phyloP scores from a whole-genome alignment of 2,888 invertebrate species.

The Hyalella azteca region DNA sequence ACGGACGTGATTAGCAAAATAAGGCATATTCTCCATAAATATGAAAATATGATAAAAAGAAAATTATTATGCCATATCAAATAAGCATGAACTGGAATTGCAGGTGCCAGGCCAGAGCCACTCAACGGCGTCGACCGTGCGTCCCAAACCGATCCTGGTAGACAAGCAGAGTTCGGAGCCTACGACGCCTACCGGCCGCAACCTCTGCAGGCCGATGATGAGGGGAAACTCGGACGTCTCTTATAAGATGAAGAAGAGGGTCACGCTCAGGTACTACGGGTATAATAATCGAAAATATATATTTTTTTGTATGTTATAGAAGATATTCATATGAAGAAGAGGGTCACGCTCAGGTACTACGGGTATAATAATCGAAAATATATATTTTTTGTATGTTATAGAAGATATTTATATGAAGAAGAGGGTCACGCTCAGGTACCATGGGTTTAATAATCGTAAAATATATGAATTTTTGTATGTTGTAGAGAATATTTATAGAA shows the following conservation, averaged over 20 bases:
- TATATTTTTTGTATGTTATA: too few species aligned
- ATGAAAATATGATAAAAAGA: too few species aligned
- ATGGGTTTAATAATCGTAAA: too few species aligned
- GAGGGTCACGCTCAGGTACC: constrained; percentile 83
- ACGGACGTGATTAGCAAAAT: too few species aligned
- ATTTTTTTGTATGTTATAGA: too few species aligned
- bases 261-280: constrained; percentile 84
- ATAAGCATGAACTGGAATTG: not conserved
- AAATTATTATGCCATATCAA: too few species aligned
- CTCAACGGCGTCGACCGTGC: constrained; percentile 59
- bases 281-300: too few species aligned
- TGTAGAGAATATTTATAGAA: too few species aligned
- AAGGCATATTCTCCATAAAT: too few species aligned
- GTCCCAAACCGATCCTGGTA: constrained; percentile 73
- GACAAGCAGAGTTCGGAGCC: constrained; percentile 82
- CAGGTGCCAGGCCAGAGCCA: constrained; percentile 49
- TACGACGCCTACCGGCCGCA: constrained; percentile 74
- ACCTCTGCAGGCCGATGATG: constrained; percentile 64
- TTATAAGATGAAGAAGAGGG: constrained; percentile 75
- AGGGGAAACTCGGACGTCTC: constrained; percentile 60
- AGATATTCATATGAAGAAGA: constrained; percentile 84
- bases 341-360: constrained; percentile 84
- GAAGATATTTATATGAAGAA: too few species aligned
- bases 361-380: too few species aligned
- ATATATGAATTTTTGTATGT: too few species aligned